Base-by-base conservation (phyloP, 2,888 invertebrate genomes). In the Taphrorychus bicolor region DNA sequence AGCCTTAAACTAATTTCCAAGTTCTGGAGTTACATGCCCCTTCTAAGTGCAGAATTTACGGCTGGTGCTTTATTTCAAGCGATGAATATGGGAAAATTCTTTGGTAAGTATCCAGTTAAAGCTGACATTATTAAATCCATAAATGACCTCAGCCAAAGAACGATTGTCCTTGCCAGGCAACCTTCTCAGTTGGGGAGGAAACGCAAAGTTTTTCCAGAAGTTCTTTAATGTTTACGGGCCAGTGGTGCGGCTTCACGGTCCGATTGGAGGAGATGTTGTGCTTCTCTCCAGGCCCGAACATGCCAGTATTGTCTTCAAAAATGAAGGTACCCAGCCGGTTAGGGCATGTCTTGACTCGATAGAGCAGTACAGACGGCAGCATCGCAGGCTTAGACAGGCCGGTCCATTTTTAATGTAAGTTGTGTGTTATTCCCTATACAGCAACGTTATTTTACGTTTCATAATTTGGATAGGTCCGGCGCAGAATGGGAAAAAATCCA, bases 241-340 rank as follows among this genome's bases (percentile, higher is more conserved):
- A 0, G 85, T 90, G 1, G 89, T 89, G 5, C 85, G 89, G 57
- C 84, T 89, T 56, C 85, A 88, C 18, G 89, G 88, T 21, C 88
- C 89, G 0, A 83, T 90, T 48, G 87, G 88, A 0, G 85, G 85
- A 1, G 87, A 89, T 71, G 86, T 90, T 17, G 87, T 90, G 2
- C 82, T 90, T 68, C 80, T 89, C 52, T 87, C 85, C 75, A 85
- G 88, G 58, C 89, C 89, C 0, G 89, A 89, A 64, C 88, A 89
- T 73, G 87, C 88, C 45, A 85, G 86, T 67, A 84, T 87, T 70
- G 86, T 89, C 1, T 87, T 87, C 71, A 81, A 84, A 1, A 85
- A 85, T 78, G 89, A 90, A 73, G 88, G 87, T 0, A 84, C 85
- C 2, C 83, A 80, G 48, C 88, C 89, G 0, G 81, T 88, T 2